Base-by-base conservation (phyloP, 2,797 vertebrate species). In the Alcedo atthis region DNA sequence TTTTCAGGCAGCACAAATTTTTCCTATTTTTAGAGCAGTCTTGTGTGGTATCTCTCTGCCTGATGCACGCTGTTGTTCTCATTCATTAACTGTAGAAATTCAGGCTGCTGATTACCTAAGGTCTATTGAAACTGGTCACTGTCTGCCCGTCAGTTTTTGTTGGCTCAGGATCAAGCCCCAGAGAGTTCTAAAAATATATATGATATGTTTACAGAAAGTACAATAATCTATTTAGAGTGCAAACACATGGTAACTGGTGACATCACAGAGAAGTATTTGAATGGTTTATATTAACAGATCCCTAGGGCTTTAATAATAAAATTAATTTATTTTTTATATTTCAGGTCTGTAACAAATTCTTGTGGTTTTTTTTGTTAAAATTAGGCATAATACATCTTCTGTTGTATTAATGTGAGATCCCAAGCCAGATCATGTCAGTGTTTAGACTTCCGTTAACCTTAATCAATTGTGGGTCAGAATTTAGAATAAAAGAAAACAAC, bases 161-260 rank as follows among this genome's bases (percentile, higher is more conserved):
- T 95, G 91, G 85, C 83, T 77, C 54, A 82, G 49, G 24, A 85
- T 84, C 85, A 93, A 88, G 43, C 46, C 8, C 32, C 26, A 69
- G 20, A 88, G 61, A 92, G 75, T 87, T 93, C 93, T 96, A 94
- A 93, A 96, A 93, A 94, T 94, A 80, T 43, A 28, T 63, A 33
- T 26, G 37, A 54, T 87, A 62, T 78, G 37, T 85, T 96, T 95
- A 94, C 86, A 87, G 93, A 96, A 93, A 93, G 89, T 87, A 74
- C 76, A 92, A 42, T 81, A 69, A 85, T 82, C 64, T 94, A 78
- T 96, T 95, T 95, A 85, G 90, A 93, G 62, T 92, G 33, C 71
- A 96, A 96, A 92, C 92, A 92, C 51, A 35, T 51, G 62, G 66
- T 45, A 80, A 91, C 58, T 75, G 79, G 67, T 95, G 91, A 94